phyloP scores from a whole-genome alignment of 2,797 vertebrate species.

The Lithobates pipiens region DNA sequence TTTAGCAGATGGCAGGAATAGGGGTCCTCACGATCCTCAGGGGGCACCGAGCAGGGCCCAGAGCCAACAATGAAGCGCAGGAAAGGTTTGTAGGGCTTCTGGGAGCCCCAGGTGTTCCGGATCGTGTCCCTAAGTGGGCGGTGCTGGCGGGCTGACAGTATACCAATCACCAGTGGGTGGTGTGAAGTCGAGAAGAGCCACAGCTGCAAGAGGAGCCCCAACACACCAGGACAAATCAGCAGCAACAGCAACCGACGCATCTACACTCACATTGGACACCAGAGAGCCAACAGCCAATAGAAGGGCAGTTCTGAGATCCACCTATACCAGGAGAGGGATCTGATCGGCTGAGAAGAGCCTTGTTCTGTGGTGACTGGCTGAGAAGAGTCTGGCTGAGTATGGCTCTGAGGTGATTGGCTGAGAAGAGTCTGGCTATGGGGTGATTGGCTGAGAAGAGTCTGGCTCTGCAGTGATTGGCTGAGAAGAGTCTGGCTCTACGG shows the following conservation, averaged over 20 bases:
- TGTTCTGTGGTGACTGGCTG: not conserved
- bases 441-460: not conserved
- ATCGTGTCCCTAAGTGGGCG: slow-evolving; percentile 7
- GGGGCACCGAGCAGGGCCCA: slow-evolving; percentile 87
- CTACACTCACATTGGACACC: slow-evolving; percentile 46
- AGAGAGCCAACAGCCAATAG: not conserved
- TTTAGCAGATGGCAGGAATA: slow-evolving; percentile 94
- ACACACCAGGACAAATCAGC: slow-evolving; percentile 76
- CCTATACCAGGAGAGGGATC: not conserved
- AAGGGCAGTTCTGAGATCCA: not conserved
- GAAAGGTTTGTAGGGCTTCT: slow-evolving; percentile 82
- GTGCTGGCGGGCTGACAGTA: slow-evolving; percentile 36
- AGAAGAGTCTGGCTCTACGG: not conserved
- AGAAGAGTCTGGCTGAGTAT: not conserved
- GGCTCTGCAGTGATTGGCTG: not conserved
- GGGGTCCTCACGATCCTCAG: slow-evolving; percentile 92
- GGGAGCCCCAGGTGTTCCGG: slow-evolving; percentile 39
- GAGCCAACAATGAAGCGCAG: slow-evolving; percentile 95
- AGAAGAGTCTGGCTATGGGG: not conserved
- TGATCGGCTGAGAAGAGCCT: not conserved
- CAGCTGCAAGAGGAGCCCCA: slow-evolving; percentile 81
- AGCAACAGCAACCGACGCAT: slow-evolving; percentile 80
- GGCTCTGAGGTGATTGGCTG: not conserved
- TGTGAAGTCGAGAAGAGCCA: slow-evolving; percentile 69
- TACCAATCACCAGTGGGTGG: slow-evolving; percentile 71